phyloP scores from a whole-genome alignment of 1,140 invertebrate genomes.

The Bombyx mandarina region DNA sequence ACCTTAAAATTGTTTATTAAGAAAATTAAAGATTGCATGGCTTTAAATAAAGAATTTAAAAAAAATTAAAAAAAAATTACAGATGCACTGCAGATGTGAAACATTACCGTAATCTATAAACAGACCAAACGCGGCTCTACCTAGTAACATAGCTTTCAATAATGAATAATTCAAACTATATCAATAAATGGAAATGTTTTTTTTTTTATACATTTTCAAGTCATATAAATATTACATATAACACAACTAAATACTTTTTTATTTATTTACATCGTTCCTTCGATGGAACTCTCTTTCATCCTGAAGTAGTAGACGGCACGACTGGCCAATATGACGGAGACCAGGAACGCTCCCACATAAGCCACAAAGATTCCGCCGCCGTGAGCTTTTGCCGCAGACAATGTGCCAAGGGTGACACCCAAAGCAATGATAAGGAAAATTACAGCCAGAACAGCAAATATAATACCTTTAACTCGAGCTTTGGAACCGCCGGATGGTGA shows the following conservation, averaged over 20 bases:
- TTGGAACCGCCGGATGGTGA: conserved; percentile 78
- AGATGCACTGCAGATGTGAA: too few relatives aligned
- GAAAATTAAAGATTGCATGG: too few relatives aligned
- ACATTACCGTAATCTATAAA: too few relatives aligned
- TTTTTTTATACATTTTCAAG: conserved; percentile 44
- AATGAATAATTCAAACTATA: too few relatives aligned
- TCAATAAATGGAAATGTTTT: conserved; percentile 34
- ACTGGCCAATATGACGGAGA: conserved; percentile 80
- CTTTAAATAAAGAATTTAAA: too few relatives aligned
- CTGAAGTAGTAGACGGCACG: conserved; percentile 90
- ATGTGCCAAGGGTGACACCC: conserved; percentile 80
- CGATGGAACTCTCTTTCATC: conserved; percentile 91
- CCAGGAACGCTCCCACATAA: conserved; percentile 85
- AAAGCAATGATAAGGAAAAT: conserved; percentile 82
- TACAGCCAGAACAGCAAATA: conserved; percentile 85
- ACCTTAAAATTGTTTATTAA: too few relatives aligned
- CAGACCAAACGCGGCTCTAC: too few relatives aligned
- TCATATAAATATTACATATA: conserved; percentile 36
- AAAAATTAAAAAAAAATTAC: too few relatives aligned
- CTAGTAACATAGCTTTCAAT: too few relatives aligned
- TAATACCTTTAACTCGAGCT: conserved; percentile 81
- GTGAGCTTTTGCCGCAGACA: conserved; percentile 72
- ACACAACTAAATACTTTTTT: conserved; percentile 26
- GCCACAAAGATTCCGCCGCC: conserved; percentile 87
- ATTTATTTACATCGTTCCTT: conserved; percentile 79